A percentile compares a stretch with the other conserved stretches of the same genome.
Conservation (phyloP, 2,797 vertebrate species). For the Thalassophryne amazonica region DNA sequence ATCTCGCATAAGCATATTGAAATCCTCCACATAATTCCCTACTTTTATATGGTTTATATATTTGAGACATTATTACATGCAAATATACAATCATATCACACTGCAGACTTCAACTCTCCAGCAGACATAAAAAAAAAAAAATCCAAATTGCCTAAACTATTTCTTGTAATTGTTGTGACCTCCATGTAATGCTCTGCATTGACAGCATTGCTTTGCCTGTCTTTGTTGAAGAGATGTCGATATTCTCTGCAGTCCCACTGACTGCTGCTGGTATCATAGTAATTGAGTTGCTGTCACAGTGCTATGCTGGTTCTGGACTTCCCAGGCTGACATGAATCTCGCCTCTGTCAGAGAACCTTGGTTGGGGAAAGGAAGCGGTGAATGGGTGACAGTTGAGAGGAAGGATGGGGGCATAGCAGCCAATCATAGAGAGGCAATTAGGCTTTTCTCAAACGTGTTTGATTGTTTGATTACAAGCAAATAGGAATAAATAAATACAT, state of each 20-base stretch:
- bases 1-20: not conserved
- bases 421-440: constrained; percentile 60
- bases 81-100: not conserved
- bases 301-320: constrained; percentile 42
- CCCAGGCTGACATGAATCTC: constrained; percentile 36
- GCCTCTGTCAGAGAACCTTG: constrained; percentile 41
- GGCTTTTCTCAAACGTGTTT: constrained; percentile 49
- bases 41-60: not conserved
- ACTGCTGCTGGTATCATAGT: constrained; percentile 66
- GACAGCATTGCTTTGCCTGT: constrained; percentile 34
- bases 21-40: not conserved
- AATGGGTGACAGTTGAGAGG: constrained; percentile 49
- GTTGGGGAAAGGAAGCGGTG: not conserved
- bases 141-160: constrained; percentile 40
- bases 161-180: constrained; percentile 44
- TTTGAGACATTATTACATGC: not conserved
- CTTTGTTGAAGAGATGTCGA: constrained; percentile 62
- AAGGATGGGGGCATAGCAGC: constrained; percentile 37
- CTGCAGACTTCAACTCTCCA: constrained; percentile 2
- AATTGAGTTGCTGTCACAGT: constrained; percentile 71
- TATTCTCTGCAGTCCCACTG: constrained; percentile 57
- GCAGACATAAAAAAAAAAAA: constrained; percentile 23
- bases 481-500: not conserved
- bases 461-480: constrained; percentile 39
- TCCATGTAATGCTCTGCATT: constrained; percentile 42